Base-by-base conservation (phyloP, 2,113 vertebrate genomes). In the Seriola aureovittata region DNA sequence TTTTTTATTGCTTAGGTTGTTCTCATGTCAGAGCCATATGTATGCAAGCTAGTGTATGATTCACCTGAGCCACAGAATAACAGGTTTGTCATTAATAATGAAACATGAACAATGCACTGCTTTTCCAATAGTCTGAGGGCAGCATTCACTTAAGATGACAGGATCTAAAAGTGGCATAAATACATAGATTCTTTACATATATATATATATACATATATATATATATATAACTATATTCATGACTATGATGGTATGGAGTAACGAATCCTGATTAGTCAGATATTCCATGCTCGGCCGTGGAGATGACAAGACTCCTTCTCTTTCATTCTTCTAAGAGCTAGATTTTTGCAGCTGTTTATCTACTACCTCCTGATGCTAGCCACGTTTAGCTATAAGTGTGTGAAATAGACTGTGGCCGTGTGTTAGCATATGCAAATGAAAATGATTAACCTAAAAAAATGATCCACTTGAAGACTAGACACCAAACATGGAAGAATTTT, bases 351-450 rank as follows among this genome's bases (percentile, higher is more conserved):
- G 89, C 90, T 87, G 82, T 93, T 93, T 86, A 85, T 91, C 67
- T 91, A 91, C 94, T 95, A 95, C 94, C 94, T 95, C 94, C 87
- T 82, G 81, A 90, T 89, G 88, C 86, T 88, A 86, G 88, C 85
- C 83, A 88, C 79, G 58, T 86, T 93, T 68, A 83, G 82, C 90
- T 88, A 46, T 85, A 34, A 70, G 46, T 60, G 71, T 72, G 79
- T 74, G 66, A 84, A 79, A 68, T 63, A 69, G 74, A 85, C 80
- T 78, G 76, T 64, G 81, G 79, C 78, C 60, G 84, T 80, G 73
- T 82, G 80, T 91, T 88, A 82, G 85, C 80, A 88, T 93, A 93
- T 93, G 91, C 93, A 93, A 93, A 93, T 79, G 74, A 91, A 90
- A 90, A 89, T 59, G 64, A 89, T 65, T 54, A 29, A 85, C 55